Base-by-base conservation (phyloP, 2,888 invertebrate genomes). In the Acrocyrtus sp. region DNA sequence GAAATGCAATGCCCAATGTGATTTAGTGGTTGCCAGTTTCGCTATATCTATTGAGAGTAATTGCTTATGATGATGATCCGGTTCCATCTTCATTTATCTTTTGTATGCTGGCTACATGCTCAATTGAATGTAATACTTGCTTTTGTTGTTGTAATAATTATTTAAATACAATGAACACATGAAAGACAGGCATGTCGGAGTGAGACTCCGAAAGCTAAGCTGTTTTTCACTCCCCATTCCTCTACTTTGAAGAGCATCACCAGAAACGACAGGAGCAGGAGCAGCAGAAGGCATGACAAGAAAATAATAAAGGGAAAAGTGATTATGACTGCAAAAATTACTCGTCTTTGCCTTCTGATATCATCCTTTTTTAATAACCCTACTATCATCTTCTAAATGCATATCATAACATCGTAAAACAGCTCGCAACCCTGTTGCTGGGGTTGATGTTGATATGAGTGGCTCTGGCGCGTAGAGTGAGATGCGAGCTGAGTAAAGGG, bases 291-390 rank as follows among this genome's bases (percentile, higher is more conserved):
- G 34, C 50, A 50, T 17, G 47, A 48, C 60, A 47, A 50, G 8
- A 39, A 34, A 50, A 61, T 50, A 68, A 58, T 43, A 34, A 61
- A 22, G 29, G 50, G 22, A 50, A 61, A 68, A 68, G 68, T 70
- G 62, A 62, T 56, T 61, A 69, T 62, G 69, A 70, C 56, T 43
- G 21, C 12, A 39, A 56, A 56, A 62, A 62, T 70, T 70, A 70
- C 62, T 41, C 12, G 34, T 12, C 34, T 34, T 12, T n/a, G n/a
- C 34, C 12, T 12, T 34, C 54, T 24, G 19, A 45, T 61, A 61
- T 60, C 54, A 69, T 48, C 50, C 27, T 50, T 45, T 27, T 56
- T 56, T 48, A 66, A 66, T 66, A 66, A 47, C 56, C 56, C 47
- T 56, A 39, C 56, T 45, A 56, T 56, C 56, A n/a, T 51, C 39